Percentiles rank a stretch among this genome's conserved stretches.
Evolutionary conservation across 1,140 invertebrate genomes (phyloP).

Genomic region (Drosophila nigrodunni): DNA sequence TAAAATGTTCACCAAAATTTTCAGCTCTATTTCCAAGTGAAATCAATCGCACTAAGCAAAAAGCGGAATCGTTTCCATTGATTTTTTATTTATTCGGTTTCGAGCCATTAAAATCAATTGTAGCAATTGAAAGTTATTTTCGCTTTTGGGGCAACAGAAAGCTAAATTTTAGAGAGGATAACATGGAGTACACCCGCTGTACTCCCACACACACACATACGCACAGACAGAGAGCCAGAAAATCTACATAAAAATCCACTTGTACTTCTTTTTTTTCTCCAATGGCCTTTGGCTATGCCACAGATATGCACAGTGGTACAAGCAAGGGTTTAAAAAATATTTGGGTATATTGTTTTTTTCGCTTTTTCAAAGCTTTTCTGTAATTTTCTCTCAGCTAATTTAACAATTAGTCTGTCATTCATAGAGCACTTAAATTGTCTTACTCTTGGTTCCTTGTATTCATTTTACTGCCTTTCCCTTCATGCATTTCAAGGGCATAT

Average conservation of each 20-base stretch:
- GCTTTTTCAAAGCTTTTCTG: too few species aligned
- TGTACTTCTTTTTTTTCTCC: constrained; percentile 64
- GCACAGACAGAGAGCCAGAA: constrained; percentile 13
- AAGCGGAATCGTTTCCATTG: constrained; percentile 71
- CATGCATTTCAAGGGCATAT: not conserved
- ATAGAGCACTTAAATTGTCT: too few species aligned
- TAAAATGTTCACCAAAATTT: constrained; percentile 13
- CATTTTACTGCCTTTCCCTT: not conserved
- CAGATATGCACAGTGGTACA: constrained; percentile 27
- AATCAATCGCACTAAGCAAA: constrained; percentile 59
- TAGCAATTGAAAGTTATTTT: constrained; percentile 73
- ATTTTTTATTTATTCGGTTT: constrained; percentile 51
- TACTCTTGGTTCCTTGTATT: too few species aligned
- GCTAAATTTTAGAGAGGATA: not conserved
- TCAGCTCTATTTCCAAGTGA: constrained; percentile 41
- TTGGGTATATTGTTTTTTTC: too few species aligned
- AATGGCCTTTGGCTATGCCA: constrained; percentile 15
- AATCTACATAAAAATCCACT: constrained; percentile 79
- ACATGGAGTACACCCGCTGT: not conserved
- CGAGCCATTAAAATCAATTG: constrained; percentile 66
- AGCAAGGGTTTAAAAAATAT: too few species aligned
- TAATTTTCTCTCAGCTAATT: too few species aligned
- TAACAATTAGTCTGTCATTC: too few species aligned
- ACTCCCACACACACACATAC: constrained; percentile 1
- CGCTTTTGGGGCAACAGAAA: not conserved